A percentile compares a stretch with the other conserved stretches of the same genome.
phyloP scores from a whole-genome alignment of 2,888 invertebrate species.

The Cotesia congregata region DNA sequence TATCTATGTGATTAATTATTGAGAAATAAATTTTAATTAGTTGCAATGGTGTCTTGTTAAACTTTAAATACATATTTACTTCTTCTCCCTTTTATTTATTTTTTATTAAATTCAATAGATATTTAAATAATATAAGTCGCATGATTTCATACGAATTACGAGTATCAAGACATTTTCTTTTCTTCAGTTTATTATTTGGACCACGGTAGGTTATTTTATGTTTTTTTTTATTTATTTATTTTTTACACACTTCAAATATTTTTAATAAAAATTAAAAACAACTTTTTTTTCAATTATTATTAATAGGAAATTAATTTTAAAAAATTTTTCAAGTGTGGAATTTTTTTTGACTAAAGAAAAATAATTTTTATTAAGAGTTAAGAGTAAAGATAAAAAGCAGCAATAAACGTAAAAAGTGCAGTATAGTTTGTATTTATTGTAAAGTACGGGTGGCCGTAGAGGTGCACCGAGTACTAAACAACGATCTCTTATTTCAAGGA shows the following conservation, averaged over 20 bases:
- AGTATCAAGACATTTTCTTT: not conserved
- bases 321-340: not conserved
- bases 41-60: not conserved
- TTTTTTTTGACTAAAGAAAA: not conserved
- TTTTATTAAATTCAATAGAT: constrained; percentile 1
- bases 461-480: constrained; percentile 1
- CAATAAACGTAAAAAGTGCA: not conserved
- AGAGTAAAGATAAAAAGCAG: not conserved
- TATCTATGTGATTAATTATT: not conserved
- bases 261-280: not conserved
- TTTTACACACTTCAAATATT: not conserved
- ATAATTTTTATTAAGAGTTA: constrained; percentile 19
- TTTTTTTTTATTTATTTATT: not conserved
- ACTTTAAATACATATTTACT: not conserved
- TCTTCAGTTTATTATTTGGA: constrained; percentile 2
- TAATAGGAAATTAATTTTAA: too few species aligned
- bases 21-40: not conserved
- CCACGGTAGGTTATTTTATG: not conserved
- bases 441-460: constrained; percentile 36
- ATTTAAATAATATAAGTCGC: not conserved
- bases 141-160: not conserved
- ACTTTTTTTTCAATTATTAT: not conserved
- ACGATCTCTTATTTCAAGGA: constrained; percentile 11
- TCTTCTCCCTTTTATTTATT: constrained; percentile 14
- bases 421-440: not conserved